Evolutionary conservation across 2,113 vertebrate species (phyloP).

Genomic region (Tragelaphus buxtoni): DNA sequence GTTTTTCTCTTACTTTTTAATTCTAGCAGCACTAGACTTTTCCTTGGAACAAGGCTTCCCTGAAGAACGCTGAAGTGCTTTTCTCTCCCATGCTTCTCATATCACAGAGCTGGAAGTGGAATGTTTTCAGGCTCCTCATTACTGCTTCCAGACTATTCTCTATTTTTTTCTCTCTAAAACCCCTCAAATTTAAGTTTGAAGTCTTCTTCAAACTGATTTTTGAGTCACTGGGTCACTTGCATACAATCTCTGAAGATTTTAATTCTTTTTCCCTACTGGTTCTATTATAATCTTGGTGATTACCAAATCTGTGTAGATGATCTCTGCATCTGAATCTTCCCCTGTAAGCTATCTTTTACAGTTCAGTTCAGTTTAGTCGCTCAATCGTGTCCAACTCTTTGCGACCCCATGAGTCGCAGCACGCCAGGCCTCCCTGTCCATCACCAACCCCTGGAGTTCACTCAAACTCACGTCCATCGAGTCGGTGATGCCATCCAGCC

Average conservation of each 20-base stretch:
- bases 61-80: neutral
- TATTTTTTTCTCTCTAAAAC: neutral
- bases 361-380: too few species aligned
- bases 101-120: neutral
- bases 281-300: neutral
- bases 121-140: neutral
- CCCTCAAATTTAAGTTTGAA: neutral
- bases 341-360: neutral
- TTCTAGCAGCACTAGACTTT: neutral
- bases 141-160: neutral
- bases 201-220: neutral
- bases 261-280: neutral
- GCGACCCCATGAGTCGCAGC: fast-evolving
- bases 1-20: neutral
- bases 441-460: too few species aligned
- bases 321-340: neutral
- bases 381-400: too few species aligned
- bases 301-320: neutral
- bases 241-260: neutral
- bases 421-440: too few species aligned
- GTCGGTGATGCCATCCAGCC: too few species aligned
- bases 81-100: neutral
- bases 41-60: neutral
- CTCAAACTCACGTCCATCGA: too few species aligned
- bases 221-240: neutral